phyloP scores from a whole-genome alignment of 2,113 vertebrate genomes.

The Cranoglanis bouderius region DNA sequence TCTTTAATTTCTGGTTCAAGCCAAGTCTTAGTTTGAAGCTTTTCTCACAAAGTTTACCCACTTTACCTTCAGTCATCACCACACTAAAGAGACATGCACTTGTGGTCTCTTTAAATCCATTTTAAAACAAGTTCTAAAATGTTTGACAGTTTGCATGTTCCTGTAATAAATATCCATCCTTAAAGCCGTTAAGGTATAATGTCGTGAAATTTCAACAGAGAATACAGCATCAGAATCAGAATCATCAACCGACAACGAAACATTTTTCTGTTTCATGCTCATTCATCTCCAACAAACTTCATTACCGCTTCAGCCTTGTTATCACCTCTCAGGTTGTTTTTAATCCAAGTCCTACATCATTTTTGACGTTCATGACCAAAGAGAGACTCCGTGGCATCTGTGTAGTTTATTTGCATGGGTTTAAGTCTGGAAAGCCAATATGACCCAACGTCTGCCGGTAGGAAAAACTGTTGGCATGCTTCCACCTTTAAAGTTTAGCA shows the following conservation, averaged over 20 bases:
- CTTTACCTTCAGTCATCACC: background rate
- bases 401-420: constrained; percentile 24
- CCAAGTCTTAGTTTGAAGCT: background rate
- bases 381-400: background rate
- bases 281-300: background rate
- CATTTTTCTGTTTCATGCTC: background rate
- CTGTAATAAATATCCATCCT: background rate
- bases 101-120: background rate
- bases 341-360: too few relatives aligned
- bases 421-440: constrained; percentile 21
- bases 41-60: background rate
- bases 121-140: too few relatives aligned
- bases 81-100: background rate
- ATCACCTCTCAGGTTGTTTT: background rate
- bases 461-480: constrained; percentile 8
- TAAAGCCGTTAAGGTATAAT: background rate
- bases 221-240: background rate
- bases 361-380: background rate
- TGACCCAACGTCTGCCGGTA: constrained; percentile 15
- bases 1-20: background rate
- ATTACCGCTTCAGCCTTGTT: background rate
- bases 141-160: background rate
- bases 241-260: background rate
- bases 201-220: background rate
- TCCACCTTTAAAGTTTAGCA: background rate